Conservation (phyloP, 2,797 vertebrate genomes). For the Acestrorhynchus altus region DNA sequence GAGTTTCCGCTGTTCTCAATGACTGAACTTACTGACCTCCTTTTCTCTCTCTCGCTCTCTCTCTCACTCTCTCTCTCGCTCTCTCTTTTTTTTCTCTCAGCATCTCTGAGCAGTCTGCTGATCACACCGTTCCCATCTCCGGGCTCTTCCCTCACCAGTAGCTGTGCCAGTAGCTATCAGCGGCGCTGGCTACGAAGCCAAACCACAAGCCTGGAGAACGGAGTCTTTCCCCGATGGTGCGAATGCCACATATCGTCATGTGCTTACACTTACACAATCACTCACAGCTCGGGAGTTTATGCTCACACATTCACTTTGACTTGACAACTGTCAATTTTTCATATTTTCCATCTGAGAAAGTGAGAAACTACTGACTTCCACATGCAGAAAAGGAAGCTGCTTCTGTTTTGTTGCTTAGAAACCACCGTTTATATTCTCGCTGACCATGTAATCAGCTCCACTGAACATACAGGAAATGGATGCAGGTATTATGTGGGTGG, state of each 20-base stretch:
- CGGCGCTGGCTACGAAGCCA: conserved; percentile 97
- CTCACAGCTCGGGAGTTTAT: neutral
- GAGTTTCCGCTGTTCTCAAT: conserved; percentile 20
- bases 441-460: neutral
- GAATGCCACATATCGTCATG: conserved; percentile 39
- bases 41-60: neutral
- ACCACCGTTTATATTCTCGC: neutral
- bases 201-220: conserved; percentile 97
- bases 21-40: conserved; percentile 54
- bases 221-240: conserved; percentile 97
- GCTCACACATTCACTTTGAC: neutral
- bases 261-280: neutral
- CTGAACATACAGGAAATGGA: too few species aligned
- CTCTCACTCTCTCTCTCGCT: conserved; percentile 22
- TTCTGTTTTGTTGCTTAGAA: conserved; percentile 16
- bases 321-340: neutral
- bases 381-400: neutral
- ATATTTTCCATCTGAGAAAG: too few species aligned
- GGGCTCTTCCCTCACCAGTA: conserved; percentile 94
- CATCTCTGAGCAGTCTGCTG: conserved; percentile 95
- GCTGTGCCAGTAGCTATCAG: conserved; percentile 98
- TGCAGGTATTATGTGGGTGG: too few species aligned
- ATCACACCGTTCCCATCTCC: conserved; percentile 97
- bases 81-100: conserved; percentile 69
- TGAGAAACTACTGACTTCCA: neutral